These are phyloP conservation scores for Malurus splendens DNA, from an alignment of 2,797 vertebrate species.

Conservation along the genomic window DNA sequence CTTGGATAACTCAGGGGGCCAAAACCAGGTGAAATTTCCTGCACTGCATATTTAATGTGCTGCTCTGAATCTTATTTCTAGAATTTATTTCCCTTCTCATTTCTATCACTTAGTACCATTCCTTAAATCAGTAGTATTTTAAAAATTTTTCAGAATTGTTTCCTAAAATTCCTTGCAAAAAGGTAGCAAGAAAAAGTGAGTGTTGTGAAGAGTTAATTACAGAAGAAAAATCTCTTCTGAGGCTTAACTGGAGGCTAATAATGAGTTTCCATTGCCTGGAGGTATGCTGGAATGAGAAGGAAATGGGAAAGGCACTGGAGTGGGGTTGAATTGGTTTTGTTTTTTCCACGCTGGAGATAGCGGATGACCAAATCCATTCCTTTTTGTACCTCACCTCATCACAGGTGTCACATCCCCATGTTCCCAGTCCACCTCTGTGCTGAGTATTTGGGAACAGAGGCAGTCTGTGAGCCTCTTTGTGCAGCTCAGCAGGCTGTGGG, in stretches of 20 bases:
- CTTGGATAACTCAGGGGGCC: background rate
- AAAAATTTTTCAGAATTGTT: background rate
- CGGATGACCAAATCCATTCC: background rate
- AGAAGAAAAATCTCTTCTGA: background rate
- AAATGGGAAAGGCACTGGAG: background rate
- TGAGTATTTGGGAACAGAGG: background rate
- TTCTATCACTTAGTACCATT: background rate
- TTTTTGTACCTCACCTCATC: background rate
- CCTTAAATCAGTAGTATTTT: background rate
- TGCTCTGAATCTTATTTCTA: background rate
- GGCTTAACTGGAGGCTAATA: background rate
- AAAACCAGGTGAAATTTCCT: background rate
- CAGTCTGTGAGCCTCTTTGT: background rate
- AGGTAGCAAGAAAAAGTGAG: background rate
- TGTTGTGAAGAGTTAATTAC: background rate
- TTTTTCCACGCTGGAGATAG: background rate
- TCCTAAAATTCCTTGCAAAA: background rate
- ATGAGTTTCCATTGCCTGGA: background rate
- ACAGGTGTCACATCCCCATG: background rate
- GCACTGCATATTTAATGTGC: fast-evolving
- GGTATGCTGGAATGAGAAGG: background rate
- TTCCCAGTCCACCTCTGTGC: background rate
- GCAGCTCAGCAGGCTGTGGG: background rate
- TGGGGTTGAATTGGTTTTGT: background rate
- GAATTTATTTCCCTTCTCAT: background rate